Evolutionary conservation across 2,888 invertebrate genomes (phyloP).

Genomic region (Oasisia sp.): DNA sequence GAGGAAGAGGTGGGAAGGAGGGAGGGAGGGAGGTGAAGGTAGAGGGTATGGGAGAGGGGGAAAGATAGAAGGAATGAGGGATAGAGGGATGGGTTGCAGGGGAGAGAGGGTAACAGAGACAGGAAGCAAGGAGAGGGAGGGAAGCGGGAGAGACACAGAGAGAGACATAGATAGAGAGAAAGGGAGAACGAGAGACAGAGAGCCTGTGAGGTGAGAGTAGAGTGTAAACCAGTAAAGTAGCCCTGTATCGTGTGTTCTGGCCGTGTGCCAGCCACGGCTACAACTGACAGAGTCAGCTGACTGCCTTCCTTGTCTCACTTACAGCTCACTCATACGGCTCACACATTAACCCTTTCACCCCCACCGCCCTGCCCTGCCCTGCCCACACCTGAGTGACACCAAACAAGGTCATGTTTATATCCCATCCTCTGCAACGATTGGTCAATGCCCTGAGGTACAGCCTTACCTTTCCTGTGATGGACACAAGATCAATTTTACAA

Average conservation of each 20-base stretch:
- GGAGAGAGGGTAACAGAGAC: no score
- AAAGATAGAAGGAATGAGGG: neutral
- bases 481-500: no score
- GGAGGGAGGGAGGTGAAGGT: no score
- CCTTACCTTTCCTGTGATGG: no score
- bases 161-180: no score
- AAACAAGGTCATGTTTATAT: neutral
- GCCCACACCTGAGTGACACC: neutral
- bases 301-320: neutral
- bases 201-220: neutral
- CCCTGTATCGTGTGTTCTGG: neutral
- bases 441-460: neutral
- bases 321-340: neutral
- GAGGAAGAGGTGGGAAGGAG: no score
- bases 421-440: neutral
- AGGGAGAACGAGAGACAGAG: neutral
- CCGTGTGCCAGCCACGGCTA: neutral
- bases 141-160: no score
- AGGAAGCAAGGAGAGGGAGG: no score
- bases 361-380: neutral
- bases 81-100: no score
- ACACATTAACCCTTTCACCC: neutral
- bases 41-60: no score
- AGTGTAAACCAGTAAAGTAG: neutral
- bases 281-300: neutral